Percentiles rank a stretch among this genome's conserved stretches.
These are phyloP conservation scores for Malthinus flaveolus DNA, from an alignment of 2,888 invertebrate genomes.

Conservation along the genomic window DNA sequence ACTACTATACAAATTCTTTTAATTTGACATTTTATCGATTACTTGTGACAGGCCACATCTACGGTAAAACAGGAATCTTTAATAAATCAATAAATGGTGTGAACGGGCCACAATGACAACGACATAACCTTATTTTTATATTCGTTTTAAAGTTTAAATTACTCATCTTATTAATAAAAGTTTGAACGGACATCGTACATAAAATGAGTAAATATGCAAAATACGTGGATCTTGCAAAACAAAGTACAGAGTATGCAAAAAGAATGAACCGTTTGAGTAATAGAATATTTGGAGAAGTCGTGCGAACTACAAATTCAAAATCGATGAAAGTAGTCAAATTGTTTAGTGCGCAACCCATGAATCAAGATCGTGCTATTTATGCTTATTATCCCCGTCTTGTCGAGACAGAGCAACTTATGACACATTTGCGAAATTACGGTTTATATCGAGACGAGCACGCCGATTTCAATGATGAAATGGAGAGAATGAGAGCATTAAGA, in stretches of 20 bases:
- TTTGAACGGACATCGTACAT: not conserved
- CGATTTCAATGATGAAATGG: conserved; percentile 88
- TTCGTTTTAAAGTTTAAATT: too few relatives aligned
- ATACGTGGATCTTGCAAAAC: conserved; percentile 71
- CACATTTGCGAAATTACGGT: conserved; percentile 73
- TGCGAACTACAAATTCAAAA: conserved; percentile 71
- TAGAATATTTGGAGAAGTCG: conserved; percentile 87
- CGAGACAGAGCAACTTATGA: conserved; percentile 75
- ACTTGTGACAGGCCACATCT: too few relatives aligned
- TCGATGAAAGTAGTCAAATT: conserved; percentile 81
- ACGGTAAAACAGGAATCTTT: too few relatives aligned
- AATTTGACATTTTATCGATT: too few relatives aligned
- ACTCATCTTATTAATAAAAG: too few relatives aligned
- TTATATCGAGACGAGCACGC: conserved; percentile 85
- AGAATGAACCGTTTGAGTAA: conserved; percentile 86
- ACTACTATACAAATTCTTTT: too few relatives aligned
- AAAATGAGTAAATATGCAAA: conserved; percentile 68
- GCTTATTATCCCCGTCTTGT: conserved; percentile 87
- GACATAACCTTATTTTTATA: too few relatives aligned
- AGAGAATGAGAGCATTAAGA: conserved; percentile 70
- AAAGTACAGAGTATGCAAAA: conserved; percentile 76
- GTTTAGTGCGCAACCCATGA: conserved; percentile 74
- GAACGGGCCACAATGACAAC: too few relatives aligned
- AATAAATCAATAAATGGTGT: too few relatives aligned
- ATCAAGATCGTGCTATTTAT: conserved; percentile 71